Base-by-base conservation (phyloP, 2,113 vertebrate species). In the Pangasianodon hypophthalmus region DNA sequence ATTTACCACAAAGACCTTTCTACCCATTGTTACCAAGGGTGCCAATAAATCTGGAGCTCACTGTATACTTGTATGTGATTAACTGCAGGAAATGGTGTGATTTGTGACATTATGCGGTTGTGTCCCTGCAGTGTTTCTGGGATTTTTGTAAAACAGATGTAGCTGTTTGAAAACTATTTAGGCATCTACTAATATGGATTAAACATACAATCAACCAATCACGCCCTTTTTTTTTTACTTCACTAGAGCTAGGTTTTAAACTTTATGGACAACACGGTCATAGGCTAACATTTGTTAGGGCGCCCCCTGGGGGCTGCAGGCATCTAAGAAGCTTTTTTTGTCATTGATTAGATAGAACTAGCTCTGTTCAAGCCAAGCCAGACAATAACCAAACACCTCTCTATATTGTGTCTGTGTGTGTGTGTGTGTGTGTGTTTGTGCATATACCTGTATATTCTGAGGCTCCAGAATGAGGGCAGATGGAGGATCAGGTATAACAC, bases 401-500 rank as follows among this genome's bases (percentile, higher is more conserved):
- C 44, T 77, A 24, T 9, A 77, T 3, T 46, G 48, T 48, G 69
- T 90, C 44, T 83, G 29, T 46, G 37, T 26, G 9, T 16, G 50
- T 54, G 79, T 82, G 37, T 80, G 48, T 48, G 58, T 90, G 52
- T 83, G 21, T 46, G 67, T 75, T 37, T 60, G 58, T 82, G 73
- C 64, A 24, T 29, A 10, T 88, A 92, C 92, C 90, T 93, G 91
- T 90, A 86, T 58, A 54, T 11, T 44, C 8, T 79, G 19, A 18
- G 91, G 90, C 90, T 60, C 91, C 62, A 92, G 86, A 50, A 97
- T 93, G 32, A 97, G 92, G 67, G 95, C 93, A 93, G 95, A 69
- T 82, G 92, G 96, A 91, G 94, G 93, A 48, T 94, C 93, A 62
- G 96, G 94, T 87, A 95, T 91, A 87, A 95, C 96, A 88, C 95